Conservation (phyloP, 2,113 vertebrate genomes). For the Platysteira castanea region DNA sequence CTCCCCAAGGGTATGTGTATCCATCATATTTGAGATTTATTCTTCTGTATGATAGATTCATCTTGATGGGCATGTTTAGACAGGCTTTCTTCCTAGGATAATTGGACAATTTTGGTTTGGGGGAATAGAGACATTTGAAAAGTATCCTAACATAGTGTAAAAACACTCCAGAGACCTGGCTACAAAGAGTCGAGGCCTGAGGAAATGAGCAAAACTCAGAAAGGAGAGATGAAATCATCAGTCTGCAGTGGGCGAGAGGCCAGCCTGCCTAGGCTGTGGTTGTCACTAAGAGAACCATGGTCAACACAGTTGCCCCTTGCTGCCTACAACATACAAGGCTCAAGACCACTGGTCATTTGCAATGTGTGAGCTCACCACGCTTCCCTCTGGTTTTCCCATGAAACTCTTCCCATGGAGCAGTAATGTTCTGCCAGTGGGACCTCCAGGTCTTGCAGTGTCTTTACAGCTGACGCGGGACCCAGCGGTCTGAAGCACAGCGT, state of each 20-base stretch:
- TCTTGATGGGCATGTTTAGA: not conserved
- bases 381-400: not conserved
- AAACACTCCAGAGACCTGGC: not conserved
- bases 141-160: conserved; percentile 13
- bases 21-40: not conserved
- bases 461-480: not conserved
- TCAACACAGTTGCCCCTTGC: rapidly evolving
- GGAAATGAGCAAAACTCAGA: not conserved
- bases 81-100: not conserved
- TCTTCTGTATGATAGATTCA: not conserved
- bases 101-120: not conserved
- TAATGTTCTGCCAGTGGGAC: not conserved
- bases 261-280: not conserved
- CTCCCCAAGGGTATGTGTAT: not conserved
- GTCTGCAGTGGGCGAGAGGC: not conserved
- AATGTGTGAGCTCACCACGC: not conserved
- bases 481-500: rapidly evolving
- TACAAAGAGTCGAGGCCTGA: not conserved
- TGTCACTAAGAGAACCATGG: not conserved
- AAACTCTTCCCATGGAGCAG: not conserved
- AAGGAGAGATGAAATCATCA: conserved; percentile 8
- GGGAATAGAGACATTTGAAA: conserved; percentile 36
- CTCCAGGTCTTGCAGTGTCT: not conserved
- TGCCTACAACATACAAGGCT: not conserved
- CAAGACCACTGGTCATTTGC: not conserved